A percentile compares a stretch with the other conserved stretches of the same genome.
phyloP scores from a whole-genome alignment of 1,140 invertebrate genomes.

The Procambarus virginalis region DNA sequence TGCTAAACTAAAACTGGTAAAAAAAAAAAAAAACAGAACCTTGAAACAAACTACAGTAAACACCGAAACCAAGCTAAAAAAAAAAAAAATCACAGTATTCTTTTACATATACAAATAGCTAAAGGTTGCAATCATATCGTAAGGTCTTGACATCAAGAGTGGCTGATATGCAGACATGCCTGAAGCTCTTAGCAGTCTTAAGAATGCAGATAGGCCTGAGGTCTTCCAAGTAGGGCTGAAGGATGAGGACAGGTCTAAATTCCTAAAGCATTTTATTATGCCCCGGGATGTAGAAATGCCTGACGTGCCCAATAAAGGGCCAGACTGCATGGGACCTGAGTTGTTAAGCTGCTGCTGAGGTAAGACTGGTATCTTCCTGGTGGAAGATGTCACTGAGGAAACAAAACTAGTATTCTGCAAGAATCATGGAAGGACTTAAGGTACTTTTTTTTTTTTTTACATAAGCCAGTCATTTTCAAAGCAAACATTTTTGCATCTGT shows the following conservation, averaged over 20 bases:
- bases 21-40: background rate
- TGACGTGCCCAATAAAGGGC: conserved; percentile 18
- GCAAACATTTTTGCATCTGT: background rate
- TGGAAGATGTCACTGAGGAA: background rate
- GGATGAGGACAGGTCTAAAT: background rate
- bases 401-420: background rate
- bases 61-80: background rate
- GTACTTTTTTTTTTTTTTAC: background rate
- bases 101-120: background rate
- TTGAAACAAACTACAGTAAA: background rate
- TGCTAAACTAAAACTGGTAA: background rate
- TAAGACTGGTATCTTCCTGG: conserved; percentile 4
- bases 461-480: background rate
- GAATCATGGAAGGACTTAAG: background rate
- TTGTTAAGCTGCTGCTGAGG: conserved; percentile 32
- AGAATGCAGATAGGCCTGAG: background rate
- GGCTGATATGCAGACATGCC: conserved; percentile 7
- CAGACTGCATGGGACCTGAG: conserved; percentile 33
- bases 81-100: background rate
- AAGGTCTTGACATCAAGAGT: background rate
- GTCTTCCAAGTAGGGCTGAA: conserved; percentile 6
- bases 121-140: background rate
- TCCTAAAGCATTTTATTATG: background rate
- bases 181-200: background rate
- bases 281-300: conserved; percentile 9